Conservation (phyloP, 2,797 vertebrate species). For the Antennarius maculatus region DNA sequence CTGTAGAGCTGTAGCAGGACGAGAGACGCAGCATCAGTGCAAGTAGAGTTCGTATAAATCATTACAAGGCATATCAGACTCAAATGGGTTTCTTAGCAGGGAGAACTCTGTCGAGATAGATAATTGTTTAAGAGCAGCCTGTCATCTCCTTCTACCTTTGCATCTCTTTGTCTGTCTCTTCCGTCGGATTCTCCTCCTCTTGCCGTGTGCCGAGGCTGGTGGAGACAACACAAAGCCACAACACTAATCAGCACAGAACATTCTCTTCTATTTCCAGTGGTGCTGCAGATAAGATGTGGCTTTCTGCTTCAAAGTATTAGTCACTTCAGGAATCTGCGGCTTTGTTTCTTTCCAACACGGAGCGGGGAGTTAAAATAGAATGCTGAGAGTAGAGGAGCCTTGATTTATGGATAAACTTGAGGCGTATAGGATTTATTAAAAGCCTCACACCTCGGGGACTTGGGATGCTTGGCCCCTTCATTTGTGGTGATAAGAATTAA, state of each 20-base stretch:
- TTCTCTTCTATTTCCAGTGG: constrained; percentile 58
- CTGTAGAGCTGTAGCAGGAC: constrained; percentile 54
- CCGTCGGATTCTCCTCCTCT: constrained; percentile 56
- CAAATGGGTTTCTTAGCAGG: constrained; percentile 50
- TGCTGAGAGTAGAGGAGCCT: constrained; percentile 15
- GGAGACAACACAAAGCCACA: constrained; percentile 69
- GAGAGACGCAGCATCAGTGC: constrained; percentile 34
- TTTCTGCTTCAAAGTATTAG: constrained; percentile 56
- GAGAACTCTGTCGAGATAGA: constrained; percentile 49
- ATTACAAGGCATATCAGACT: constrained; percentile 47
- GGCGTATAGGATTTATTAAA: constrained; percentile 36
- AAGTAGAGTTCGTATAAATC: constrained; percentile 56
- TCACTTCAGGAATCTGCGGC: constrained; percentile 42
- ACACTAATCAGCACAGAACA: constrained; percentile 71
- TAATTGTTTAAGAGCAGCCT: constrained; percentile 70
- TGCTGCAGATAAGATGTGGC: constrained; percentile 52
- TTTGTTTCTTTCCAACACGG: constrained; percentile 39
- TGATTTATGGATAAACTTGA: constrained; percentile 54
- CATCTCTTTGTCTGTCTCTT: constrained; percentile 62
- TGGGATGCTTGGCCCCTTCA: constrained; percentile 14
- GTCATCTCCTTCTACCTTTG: constrained; percentile 73
- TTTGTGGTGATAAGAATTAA: constrained; percentile 34
- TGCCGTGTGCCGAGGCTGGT: constrained; percentile 51
- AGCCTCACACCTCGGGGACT: constrained; percentile 25
- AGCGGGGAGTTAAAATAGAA: constrained; percentile 47